Conservation (phyloP, 2,888 invertebrate species). For the Leptinotarsa rubiginosa region DNA sequence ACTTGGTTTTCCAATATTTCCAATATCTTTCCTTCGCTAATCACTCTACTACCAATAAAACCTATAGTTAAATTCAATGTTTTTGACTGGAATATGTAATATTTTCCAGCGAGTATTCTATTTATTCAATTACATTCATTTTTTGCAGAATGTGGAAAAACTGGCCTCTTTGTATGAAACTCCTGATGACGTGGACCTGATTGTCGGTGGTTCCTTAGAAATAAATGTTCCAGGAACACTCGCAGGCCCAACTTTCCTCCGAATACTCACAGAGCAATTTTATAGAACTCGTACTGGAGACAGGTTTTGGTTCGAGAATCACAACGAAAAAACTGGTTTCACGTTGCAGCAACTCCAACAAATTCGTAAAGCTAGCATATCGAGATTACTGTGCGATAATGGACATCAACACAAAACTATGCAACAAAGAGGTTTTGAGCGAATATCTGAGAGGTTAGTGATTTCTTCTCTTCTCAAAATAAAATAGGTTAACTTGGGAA, state of each 20-base stretch:
- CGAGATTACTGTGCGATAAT: constrained; percentile 84
- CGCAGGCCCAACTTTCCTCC: constrained; percentile 88
- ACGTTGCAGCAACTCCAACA: constrained; percentile 79
- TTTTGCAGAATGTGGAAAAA: constrained; percentile 73
- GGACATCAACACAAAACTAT: constrained; percentile 75
- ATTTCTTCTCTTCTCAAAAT: not conserved
- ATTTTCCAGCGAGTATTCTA: no score
- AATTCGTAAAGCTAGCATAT: constrained; percentile 81
- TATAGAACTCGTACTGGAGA: constrained; percentile 83
- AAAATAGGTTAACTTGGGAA: no score
- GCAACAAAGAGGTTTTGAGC: constrained; percentile 76
- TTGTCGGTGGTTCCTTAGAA: constrained; percentile 87
- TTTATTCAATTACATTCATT: not conserved
- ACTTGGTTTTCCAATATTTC: no score
- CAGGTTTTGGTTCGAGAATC: constrained; percentile 85
- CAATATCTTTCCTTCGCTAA: no score
- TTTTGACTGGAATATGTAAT: not conserved
- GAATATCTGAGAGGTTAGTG: constrained; percentile 71
- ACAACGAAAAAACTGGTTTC: constrained; percentile 72
- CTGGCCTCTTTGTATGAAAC: constrained; percentile 75
- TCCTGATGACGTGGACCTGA: constrained; percentile 86
- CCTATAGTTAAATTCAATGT: no score
- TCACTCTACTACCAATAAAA: no score
- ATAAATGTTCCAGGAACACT: constrained; percentile 79
- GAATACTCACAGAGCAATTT: constrained; percentile 88